Conservation (phyloP, 2,113 vertebrate species). For the Urocolius indicus region DNA sequence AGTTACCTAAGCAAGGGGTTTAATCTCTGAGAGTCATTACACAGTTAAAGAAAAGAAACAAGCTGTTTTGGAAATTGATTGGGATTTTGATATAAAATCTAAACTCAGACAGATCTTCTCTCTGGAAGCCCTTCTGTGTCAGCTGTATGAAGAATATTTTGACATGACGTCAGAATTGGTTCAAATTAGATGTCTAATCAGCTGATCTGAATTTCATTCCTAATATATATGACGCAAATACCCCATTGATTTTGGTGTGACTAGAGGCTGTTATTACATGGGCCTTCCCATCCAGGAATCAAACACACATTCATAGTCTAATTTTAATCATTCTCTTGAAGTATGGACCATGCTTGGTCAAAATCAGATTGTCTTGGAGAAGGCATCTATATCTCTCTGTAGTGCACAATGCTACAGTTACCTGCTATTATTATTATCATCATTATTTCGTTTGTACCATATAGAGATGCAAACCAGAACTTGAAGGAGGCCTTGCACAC, state of each 20-base stretch:
- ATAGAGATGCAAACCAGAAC: background rate
- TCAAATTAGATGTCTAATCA: background rate
- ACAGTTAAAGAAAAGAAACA: background rate
- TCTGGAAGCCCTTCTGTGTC: background rate
- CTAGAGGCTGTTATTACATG: background rate
- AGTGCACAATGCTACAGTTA: background rate
- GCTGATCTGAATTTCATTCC: background rate
- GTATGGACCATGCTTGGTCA: background rate
- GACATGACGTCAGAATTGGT: background rate
- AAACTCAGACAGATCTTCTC: background rate
- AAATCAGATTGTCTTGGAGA: background rate
- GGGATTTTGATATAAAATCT: background rate
- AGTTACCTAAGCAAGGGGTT: accelerated
- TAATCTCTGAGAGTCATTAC: background rate
- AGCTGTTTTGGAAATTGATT: background rate
- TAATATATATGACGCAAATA: background rate
- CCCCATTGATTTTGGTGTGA: background rate
- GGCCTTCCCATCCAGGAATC: background rate
- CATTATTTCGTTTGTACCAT: background rate
- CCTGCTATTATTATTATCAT: background rate
- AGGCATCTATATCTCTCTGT: background rate
- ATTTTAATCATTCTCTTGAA: background rate
- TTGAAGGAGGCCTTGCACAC: background rate
- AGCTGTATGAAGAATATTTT: background rate
- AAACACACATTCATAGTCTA: background rate